phyloP scores from a whole-genome alignment of 2,113 vertebrate genomes.

The Alouatta palliata region DNA sequence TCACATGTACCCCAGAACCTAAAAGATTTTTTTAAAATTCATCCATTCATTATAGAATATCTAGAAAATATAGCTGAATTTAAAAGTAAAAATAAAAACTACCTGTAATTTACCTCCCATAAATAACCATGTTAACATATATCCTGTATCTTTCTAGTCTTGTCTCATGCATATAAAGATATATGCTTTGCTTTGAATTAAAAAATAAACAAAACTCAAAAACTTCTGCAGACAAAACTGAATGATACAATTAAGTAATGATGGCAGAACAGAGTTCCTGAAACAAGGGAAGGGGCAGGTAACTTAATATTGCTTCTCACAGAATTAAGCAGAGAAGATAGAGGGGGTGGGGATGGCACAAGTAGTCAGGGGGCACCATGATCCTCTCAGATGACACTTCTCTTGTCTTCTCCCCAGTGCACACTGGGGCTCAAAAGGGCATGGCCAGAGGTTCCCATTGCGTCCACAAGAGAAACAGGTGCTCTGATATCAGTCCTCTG shows the following conservation, averaged over 20 bases:
- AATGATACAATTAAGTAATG: not conserved
- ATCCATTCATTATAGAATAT: not conserved
- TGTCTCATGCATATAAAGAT: not conserved
- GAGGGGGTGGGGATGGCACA: too few species aligned
- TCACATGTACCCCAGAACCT: too few species aligned
- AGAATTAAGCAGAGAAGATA: not conserved
- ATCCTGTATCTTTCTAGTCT: not conserved
- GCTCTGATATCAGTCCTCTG: not conserved
- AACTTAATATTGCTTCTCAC: not conserved
- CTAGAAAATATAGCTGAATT: not conserved
- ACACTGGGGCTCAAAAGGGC: not conserved
- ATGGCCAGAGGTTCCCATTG: too few species aligned
- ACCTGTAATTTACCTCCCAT: not conserved
- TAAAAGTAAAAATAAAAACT: slow-evolving; percentile 9
- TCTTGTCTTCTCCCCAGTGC: not conserved
- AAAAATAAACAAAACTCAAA: not conserved
- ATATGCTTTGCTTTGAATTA: not conserved
- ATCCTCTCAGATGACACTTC: not conserved
- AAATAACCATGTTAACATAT: not conserved
- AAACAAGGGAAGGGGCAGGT: not conserved
- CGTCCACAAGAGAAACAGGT: not conserved
- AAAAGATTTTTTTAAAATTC: not conserved
- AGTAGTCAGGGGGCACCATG: not conserved
- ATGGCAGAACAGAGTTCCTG: not conserved
- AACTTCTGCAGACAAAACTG: not conserved